Evolutionary conservation across 2,888 invertebrate genomes (phyloP).

Genomic region (Alloplasta piceator): DNA sequence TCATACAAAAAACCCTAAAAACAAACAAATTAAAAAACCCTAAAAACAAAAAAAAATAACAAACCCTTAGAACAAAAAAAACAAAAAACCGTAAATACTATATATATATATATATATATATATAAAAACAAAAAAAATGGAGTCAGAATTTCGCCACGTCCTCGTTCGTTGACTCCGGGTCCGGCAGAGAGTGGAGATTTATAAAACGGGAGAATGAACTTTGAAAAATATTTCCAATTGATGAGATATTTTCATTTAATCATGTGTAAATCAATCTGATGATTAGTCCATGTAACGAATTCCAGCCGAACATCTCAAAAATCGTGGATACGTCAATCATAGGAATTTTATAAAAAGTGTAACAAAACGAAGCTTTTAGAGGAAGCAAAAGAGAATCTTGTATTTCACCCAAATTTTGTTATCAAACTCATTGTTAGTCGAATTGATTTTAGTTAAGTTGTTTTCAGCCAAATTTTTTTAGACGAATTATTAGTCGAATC

Average conservation of each 20-base stretch:
- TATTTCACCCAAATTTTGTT: background rate
- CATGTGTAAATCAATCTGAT: no score
- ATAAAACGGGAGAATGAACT: background rate
- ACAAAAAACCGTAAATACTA: background rate
- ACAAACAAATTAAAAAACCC: constrained; percentile 6
- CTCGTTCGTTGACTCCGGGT: constrained; percentile 34
- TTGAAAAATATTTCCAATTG: background rate
- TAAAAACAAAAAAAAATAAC: background rate
- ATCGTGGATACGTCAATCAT: no score
- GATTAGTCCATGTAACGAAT: no score
- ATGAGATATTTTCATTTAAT: no score
- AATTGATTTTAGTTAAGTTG: no score
- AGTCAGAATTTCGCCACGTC: constrained; percentile 37
- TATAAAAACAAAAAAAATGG: constrained; percentile 23
- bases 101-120: no score
- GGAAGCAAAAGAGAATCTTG: background rate
- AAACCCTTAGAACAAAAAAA: background rate
- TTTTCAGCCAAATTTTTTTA: constrained; percentile 24
- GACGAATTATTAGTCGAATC: no score
- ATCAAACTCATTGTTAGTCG: constrained; percentile 6
- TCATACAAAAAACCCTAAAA: constrained; percentile 12
- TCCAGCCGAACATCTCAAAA: no score
- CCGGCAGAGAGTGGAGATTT: constrained; percentile 23
- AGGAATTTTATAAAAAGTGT: background rate
- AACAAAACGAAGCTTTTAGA: background rate